Evolutionary conservation across 2,888 invertebrate species (phyloP).

Genomic region (Platynereis dumerilii): DNA sequence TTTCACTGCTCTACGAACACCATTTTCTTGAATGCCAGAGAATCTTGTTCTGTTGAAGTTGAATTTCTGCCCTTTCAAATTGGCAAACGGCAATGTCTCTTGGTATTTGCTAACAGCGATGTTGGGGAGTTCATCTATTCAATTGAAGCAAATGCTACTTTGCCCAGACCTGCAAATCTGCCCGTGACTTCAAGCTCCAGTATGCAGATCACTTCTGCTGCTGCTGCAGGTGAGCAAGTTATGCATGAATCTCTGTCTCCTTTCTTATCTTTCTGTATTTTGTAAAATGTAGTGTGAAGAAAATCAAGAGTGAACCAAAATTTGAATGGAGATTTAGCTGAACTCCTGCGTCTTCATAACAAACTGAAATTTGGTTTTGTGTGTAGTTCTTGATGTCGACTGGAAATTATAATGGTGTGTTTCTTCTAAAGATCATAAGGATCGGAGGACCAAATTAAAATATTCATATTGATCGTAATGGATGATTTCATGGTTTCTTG

Average conservation of each 20-base stretch:
- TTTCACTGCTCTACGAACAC: conserved; percentile 48
- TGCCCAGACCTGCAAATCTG: conserved; percentile 53
- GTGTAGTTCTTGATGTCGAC: no score
- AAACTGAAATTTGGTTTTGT: no score
- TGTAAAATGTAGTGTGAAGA: neutral
- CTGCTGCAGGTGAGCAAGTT: conserved; percentile 50
- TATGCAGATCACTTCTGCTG: conserved; percentile 58
- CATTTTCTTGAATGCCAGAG: conserved; percentile 46
- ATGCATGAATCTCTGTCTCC: neutral
- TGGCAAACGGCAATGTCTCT: conserved; percentile 57
- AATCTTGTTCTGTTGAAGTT: conserved; percentile 47
- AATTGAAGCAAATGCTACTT: conserved; percentile 51
- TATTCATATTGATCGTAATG: no score
- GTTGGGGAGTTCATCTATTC: conserved; percentile 62
- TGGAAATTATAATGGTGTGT: no score
- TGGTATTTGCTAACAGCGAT: conserved; percentile 57
- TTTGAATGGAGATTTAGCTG: neutral
- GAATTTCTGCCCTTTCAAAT: conserved; percentile 60
- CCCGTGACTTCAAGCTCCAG: conserved; percentile 52
- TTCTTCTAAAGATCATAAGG: no score
- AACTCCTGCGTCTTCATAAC: no score
- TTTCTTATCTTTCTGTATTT: neutral
- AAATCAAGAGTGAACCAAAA: neutral
- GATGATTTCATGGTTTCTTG: no score
- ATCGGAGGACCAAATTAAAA: no score